A percentile compares a stretch with the other conserved stretches of the same genome.
Conservation (phyloP, 2,888 invertebrate species). For the Euplexia lucipara region DNA sequence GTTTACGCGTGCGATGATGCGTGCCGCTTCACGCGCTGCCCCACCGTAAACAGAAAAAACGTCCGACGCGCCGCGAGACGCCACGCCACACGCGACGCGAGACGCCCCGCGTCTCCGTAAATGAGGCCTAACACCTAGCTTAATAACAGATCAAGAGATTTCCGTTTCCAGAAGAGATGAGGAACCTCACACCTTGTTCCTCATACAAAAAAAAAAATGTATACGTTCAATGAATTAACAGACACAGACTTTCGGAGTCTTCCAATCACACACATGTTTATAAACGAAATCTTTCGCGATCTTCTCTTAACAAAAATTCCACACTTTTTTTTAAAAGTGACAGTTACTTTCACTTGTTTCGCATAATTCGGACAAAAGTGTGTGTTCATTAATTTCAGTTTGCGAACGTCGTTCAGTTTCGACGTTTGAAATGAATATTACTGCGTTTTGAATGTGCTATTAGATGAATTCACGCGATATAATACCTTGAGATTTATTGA, state of each 20-base stretch:
- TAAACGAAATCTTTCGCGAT: not conserved
- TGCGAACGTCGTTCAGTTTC: constrained; percentile 6
- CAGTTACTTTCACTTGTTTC: constrained; percentile 50
- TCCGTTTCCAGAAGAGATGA: no score
- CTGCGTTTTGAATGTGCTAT: constrained; percentile 17
- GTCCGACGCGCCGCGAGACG: no score
- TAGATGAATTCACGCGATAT: constrained; percentile 33
- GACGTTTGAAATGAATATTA: constrained; percentile 9
- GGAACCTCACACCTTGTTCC: no score
- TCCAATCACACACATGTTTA: constrained; percentile 8
- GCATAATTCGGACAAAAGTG: constrained; percentile 42
- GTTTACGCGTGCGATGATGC: no score
- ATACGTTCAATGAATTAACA: constrained; percentile 13
- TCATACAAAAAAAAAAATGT: not conserved
- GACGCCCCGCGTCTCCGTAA: no score
- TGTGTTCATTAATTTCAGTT: constrained; percentile 34
- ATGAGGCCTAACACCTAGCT: no score
- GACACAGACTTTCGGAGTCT: constrained; percentile 4
- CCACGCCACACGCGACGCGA: no score
- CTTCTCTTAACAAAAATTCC: constrained; percentile 21
- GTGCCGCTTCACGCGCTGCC: no score
- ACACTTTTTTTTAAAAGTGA: constrained; percentile 42
- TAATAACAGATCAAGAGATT: not conserved
- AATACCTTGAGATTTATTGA: not conserved
- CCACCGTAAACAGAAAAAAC: no score